These are phyloP conservation scores for Trematocara nigrifrons DNA, from an alignment of 2,113 vertebrate species.

Conservation along the genomic window DNA sequence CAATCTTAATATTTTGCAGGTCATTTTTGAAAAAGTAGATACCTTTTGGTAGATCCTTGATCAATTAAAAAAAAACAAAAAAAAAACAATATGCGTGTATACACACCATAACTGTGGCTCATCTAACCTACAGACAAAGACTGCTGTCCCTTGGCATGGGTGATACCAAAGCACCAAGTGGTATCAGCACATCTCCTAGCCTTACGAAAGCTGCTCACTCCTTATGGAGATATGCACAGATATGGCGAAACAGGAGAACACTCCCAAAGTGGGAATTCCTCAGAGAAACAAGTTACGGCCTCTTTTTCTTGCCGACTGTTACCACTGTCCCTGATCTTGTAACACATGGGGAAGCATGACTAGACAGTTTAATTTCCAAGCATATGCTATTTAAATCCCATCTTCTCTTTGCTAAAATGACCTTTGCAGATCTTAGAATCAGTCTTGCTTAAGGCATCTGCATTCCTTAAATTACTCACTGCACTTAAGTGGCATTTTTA, in stretches of 20 bases:
- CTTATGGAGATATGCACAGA: background rate
- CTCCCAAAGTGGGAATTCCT: background rate
- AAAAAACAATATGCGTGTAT: background rate
- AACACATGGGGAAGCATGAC: background rate
- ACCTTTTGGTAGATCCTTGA: background rate
- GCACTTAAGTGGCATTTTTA: constrained; percentile 4
- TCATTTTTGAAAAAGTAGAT: background rate
- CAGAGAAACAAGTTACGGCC: background rate
- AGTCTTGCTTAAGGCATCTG: background rate
- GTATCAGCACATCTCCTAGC: background rate
- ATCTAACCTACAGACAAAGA: background rate
- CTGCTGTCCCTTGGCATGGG: background rate
- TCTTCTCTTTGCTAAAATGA: background rate
- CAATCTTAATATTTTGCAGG: background rate
- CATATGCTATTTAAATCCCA: background rate
- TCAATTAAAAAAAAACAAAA: background rate
- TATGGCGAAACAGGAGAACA: background rate
- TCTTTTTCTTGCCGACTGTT: background rate
- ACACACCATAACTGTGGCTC: background rate
- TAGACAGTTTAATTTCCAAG: background rate
- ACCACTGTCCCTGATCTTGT: background rate
- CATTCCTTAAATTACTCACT: background rate
- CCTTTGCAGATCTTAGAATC: background rate
- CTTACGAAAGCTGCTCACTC: background rate
- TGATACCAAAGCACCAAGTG: background rate